phyloP scores from a whole-genome alignment of 2,888 invertebrate species.

The Cerceris rybyensis region DNA sequence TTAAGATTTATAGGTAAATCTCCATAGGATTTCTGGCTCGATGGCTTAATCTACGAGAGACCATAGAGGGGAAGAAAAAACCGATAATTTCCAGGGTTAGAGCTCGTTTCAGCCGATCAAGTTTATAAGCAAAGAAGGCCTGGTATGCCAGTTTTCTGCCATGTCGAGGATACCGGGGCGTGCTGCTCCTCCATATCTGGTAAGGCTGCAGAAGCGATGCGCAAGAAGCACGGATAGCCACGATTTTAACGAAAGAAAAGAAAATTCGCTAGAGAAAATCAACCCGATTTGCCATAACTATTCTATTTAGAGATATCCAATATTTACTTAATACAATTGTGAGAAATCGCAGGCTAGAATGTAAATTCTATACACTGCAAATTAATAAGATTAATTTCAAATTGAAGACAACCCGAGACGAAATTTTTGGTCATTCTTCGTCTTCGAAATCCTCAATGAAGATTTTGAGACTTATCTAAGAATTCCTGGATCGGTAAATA shows the following conservation, averaged over 20 bases:
- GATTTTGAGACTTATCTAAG: too few species aligned
- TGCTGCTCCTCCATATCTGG: conserved; percentile 29
- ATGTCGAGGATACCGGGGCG: conserved; percentile 31
- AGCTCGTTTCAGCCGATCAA: conserved; percentile 44
- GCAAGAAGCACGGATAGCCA: conserved; percentile 14
- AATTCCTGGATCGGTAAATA: too few species aligned
- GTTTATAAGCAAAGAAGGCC: conserved; percentile 58
- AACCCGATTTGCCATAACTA: neutral
- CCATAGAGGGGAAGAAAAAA: conserved; percentile 19
- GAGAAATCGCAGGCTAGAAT: too few species aligned
- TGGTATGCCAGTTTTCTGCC: conserved; percentile 7
- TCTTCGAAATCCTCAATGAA: too few species aligned
- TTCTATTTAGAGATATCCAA: neutral
- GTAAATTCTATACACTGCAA: too few species aligned
- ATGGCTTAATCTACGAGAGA: neutral
- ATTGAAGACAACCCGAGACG: too few species aligned
- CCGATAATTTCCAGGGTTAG: conserved; percentile 46
- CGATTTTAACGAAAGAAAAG: conserved; percentile 12
- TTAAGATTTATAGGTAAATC: neutral
- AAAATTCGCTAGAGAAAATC: neutral
- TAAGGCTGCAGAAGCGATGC: neutral
- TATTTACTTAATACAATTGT: too few species aligned
- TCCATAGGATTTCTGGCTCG: neutral
- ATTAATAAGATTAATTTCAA: too few species aligned
- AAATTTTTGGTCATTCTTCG: too few species aligned